These are phyloP conservation scores for Lapara coniferarum DNA, from an alignment of 2,888 invertebrate species.

Conservation along the genomic window DNA sequence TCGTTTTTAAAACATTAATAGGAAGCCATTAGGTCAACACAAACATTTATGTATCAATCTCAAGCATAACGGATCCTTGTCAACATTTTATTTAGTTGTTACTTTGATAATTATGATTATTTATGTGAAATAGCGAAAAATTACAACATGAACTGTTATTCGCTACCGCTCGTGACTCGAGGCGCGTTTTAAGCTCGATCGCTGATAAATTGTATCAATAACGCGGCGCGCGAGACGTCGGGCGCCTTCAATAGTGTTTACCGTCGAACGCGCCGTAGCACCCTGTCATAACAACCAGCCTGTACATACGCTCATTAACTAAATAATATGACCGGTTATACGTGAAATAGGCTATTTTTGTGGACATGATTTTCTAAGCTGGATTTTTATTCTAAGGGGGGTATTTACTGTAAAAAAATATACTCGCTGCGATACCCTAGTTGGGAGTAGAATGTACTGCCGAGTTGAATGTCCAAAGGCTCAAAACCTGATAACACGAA, in stretches of 20 bases:
- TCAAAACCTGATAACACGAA: too few species aligned
- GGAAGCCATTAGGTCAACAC: too few species aligned
- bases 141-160: neutral
- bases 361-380: neutral
- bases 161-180: conserved; percentile 41
- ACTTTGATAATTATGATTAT: too few species aligned
- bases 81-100: too few species aligned
- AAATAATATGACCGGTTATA: neutral
- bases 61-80: too few species aligned
- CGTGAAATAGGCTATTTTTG: neutral
- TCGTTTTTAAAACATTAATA: too few species aligned
- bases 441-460: too few species aligned
- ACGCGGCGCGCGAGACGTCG: conserved; percentile 70
- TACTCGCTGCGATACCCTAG: too few species aligned
- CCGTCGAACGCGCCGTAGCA: conserved; percentile 38
- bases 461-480: too few species aligned
- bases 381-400: too few species aligned
- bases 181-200: conserved; percentile 54
- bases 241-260: conserved; percentile 77
- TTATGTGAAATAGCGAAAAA: neutral
- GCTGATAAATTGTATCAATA: conserved; percentile 83
- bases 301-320: conserved; percentile 56
- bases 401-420: too few species aligned
- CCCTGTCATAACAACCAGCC: conserved; percentile 9
- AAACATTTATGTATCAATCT: too few species aligned